Evolutionary conservation across 2,888 invertebrate species (phyloP), one percentile per base, ranked within the genome.

Genomic region (Meganola albula): DNA sequence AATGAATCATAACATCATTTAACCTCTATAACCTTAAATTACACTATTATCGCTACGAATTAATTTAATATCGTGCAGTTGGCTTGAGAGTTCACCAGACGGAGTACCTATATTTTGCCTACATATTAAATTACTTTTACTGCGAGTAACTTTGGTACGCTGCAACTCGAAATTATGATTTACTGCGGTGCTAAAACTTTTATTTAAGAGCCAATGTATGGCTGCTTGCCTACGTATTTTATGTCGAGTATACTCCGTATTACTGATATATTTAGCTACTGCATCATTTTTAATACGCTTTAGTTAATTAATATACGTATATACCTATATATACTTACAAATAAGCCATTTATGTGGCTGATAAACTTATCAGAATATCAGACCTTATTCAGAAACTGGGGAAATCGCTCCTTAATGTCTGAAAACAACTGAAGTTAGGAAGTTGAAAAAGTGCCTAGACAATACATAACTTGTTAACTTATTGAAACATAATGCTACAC

Each of bases 61-160:
- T 13, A 6, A 28, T 28, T 21, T 11, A 20, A 13, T 12, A 28
- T 6, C 21, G 9, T n/a, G 11, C 8, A n/a, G 20, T 3, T 20
- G 7, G 3, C 2, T 2, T n/a, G 29, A 27, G 29, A 24, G 34
- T 34, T 28, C 24, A 33, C 40, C 39, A 16, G 31, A 9, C 31
- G 34, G 30, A 39, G 24, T 35, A 27, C 46, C 53, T 53, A 44
- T 47, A 48, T 43, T 46, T 51, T 47, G 54, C 48, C 48, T 51
- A 56, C 52, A 53, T 59, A 58, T 57, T 57, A 59, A 59, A 62
- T 61, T 57, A 59, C 53, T 60, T 59, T 53, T 51, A 46, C 50
- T 44, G 45, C 44, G 42, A 53, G 44, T 44, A 49, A 55, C 39
- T 43, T 40, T 24, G 31, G 41, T 50, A 48, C 52, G 48, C 48